Evolutionary conservation across 2,113 vertebrate species (phyloP), one percentile per base, ranked within the genome.

Genomic region (Cinclus mexicanus): DNA sequence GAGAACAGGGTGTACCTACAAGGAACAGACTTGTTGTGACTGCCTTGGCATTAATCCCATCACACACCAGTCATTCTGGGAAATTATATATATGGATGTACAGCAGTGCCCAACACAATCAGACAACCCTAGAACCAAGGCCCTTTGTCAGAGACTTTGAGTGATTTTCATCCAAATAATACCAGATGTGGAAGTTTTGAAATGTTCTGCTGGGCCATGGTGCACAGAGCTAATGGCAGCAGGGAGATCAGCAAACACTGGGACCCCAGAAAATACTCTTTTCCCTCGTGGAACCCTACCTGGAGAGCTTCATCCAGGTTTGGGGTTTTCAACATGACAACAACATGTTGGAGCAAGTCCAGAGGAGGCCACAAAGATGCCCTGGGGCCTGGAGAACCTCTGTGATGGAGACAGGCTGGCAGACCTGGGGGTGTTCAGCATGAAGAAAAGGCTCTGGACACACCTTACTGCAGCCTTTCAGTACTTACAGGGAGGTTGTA

Each of bases 11-110:
- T 20, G 22, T 10, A 31, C 19, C 22, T 69, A 31, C 14, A 63
- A 75, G 35, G 20, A 50, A 23, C 9, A 59, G 25, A 8, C 22
- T 44, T 37, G 19, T 23, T 50, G 37, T 12, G 52, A 31, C 35
- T 82, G 26, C 69, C 41, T 55, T 67, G 47, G 42, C 4, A 37
- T 42, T 35, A 39, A 60, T 56, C 35, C 49, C 33, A 63, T 15
- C 53, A 35, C 47, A 41, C 10, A 26, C 11, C 57, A 71, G 8
- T 7, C 25, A 25, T 46, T 20, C 57, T 55, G 61, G 47, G 47
- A 84, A 81, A 53, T 1, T 1, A 5, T 9, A 31, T 3, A 7
- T 1, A 7, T 8, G n/a, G 55, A 56, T 33, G 14, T 12, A 17
- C 0, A 24, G 7, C 70, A 70, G 31, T 2, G 8, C 5, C 12